Evolutionary conservation across 1,140 invertebrate genomes (phyloP).

Genomic region (Hyles euphorbiae): DNA sequence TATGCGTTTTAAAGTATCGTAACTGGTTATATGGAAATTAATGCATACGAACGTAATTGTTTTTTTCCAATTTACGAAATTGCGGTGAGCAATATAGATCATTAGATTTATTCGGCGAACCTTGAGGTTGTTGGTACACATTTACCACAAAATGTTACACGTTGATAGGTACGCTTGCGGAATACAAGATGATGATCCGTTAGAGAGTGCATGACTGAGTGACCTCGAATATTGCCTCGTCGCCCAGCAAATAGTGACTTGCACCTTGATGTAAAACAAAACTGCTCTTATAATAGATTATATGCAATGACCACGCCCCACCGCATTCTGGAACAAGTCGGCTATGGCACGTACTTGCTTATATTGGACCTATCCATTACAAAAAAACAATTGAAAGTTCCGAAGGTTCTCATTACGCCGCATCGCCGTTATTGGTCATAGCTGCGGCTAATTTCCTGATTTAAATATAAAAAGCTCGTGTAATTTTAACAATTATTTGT

Average conservation of each 20-base stretch:
- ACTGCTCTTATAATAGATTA: conserved; percentile 28
- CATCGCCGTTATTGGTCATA: conserved; percentile 39
- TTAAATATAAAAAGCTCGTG: no score
- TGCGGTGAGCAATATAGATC: not conserved
- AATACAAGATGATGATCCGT: conserved; percentile 58
- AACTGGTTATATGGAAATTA: no score
- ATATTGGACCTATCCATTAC: conserved; percentile 35
- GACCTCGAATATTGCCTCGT: conserved; percentile 44
- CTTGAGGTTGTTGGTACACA: conserved; percentile 29
- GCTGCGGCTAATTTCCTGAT: conserved; percentile 13
- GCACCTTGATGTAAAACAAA: conserved; percentile 32
- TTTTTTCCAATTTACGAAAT: conserved; percentile 2
- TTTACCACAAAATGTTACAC: conserved; percentile 43
- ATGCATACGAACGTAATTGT: not conserved
- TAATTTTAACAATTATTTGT: no score
- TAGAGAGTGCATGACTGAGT: conserved; percentile 43
- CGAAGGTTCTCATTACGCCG: conserved; percentile 34
- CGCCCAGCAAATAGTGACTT: conserved; percentile 27
- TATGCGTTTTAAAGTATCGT: no score
- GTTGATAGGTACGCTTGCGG: conserved; percentile 31
- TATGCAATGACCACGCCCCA: conserved; percentile 31
- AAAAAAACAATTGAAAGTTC: conserved; percentile 31
- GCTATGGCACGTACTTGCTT: conserved; percentile 34
- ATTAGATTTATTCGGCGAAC: conserved; percentile 3
- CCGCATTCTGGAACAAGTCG: conserved; percentile 40